Evolutionary conservation across 2,113 vertebrate genomes (phyloP), one percentile per base, ranked within the genome.

Genomic region (Tylochromis polylepis): DNA sequence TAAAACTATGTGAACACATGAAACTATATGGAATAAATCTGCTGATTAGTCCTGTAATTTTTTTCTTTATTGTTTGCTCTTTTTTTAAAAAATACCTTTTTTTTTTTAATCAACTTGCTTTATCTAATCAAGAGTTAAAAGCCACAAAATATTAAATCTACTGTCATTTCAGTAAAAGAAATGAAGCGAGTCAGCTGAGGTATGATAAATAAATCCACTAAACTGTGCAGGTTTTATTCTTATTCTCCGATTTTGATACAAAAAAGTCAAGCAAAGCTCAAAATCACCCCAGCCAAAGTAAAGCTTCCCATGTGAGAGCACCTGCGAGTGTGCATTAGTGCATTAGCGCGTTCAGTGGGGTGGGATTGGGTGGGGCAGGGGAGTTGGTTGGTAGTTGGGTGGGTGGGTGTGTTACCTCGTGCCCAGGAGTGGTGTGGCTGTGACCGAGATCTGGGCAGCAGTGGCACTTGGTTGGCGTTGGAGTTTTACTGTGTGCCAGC

Each of bases 401-500:
- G 78, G 86, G 81, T 46, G 85, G 91, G 93, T 95, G 94, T 80
- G 95, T 97, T 96, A 97, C 96, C 96, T 97, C 96, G 46, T 93
- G 95, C 94, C 95, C 95, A 92, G 93, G 95, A 89, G 92, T 88
- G 92, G 72, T 93, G 93, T 88, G 94, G 95, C 92, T 84, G 88
- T 95, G 93, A 88, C 92, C 90, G 90, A 95, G 95, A 82, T 98
- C 98, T 96, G 98, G 95, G 96, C 96, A 98, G 96, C 97, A 97
- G 96, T 96, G 97, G 97, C 97, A 97, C 98, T 97, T 97, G 97
- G 97, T 93, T 88, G 97, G 96, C 95, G 97, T 97, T 95, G 97
- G 93, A 89, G 97, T 97, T 98, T 99, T 99, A 98, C 98, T 99
- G 98, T 99, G 98, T 96, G 98, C 96, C 97, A 99, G 97, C 98